Percentiles rank a stretch among this genome's conserved stretches.
Evolutionary conservation across 2,113 vertebrate species (phyloP).

Genomic region (Ammospiza nelsoni): DNA sequence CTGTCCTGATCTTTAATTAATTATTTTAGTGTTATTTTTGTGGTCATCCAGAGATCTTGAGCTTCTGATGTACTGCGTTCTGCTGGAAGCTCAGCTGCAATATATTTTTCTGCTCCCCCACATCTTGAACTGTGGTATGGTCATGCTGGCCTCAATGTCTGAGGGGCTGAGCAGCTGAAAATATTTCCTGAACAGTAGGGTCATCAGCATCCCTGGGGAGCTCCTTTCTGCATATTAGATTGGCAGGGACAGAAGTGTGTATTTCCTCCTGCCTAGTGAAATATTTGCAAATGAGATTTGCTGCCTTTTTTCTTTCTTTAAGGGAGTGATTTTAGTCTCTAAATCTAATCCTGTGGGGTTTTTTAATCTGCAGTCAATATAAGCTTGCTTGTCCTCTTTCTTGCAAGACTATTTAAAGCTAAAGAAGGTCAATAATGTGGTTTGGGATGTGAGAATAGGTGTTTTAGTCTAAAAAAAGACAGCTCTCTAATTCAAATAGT

Average conservation of each 20-base stretch:
- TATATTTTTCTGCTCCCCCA: neutral
- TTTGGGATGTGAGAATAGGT: neutral
- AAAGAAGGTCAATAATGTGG: neutral
- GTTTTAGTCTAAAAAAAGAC: neutral
- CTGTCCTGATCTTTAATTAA: neutral
- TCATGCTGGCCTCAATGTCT: accelerated
- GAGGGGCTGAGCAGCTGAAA: neutral
- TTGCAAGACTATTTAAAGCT: neutral
- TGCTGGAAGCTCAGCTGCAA: neutral
- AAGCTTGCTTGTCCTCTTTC: neutral
- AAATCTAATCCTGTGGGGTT: neutral
- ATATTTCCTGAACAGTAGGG: neutral
- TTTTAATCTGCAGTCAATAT: neutral
- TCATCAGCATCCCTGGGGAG: neutral
- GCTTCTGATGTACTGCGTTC: neutral
- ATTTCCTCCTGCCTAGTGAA: neutral
- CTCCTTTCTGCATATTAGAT: neutral
- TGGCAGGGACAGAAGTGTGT: neutral
- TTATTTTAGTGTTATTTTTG: neutral
- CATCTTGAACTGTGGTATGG: neutral
- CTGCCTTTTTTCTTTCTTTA: neutral
- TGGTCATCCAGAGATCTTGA: neutral
- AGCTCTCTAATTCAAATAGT: neutral
- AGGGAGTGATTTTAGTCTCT: neutral
- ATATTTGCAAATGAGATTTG: neutral